Conservation (phyloP, 2,113 vertebrate species). For the Platycercus adscitus region DNA sequence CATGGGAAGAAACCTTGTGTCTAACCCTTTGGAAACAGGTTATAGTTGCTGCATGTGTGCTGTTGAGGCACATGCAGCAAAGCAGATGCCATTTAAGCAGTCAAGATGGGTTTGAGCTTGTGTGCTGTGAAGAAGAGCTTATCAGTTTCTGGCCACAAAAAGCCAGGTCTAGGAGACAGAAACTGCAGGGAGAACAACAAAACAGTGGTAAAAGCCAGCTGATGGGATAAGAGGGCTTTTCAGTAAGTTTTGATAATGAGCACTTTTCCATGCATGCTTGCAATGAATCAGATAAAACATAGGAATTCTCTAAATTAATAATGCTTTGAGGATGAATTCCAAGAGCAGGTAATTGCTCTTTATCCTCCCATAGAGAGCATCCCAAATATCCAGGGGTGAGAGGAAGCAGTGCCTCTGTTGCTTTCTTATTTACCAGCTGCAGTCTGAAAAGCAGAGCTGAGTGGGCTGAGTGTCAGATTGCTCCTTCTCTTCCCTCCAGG, state of each 20-base stretch:
- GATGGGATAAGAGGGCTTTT: neutral
- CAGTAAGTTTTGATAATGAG: neutral
- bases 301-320: constrained; percentile 24
- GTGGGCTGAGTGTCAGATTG: neutral
- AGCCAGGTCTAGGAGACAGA: neutral
- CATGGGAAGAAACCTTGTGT: neutral
- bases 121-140: neutral
- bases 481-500: constrained; percentile 33
- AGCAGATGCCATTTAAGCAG: neutral
- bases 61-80: neutral
- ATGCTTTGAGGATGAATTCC: neutral
- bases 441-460: constrained; percentile 17
- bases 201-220: neutral
- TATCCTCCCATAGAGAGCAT: neutral
- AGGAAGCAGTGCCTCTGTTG: neutral
- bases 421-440: constrained; percentile 9
- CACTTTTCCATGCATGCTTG: neutral
- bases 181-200: neutral
- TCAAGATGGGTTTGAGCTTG: neutral
- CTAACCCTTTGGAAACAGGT: neutral
- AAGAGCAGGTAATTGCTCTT: neutral
- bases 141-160: neutral
- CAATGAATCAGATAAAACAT: neutral
- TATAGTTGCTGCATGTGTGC: neutral
- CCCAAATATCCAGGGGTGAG: neutral